Base-by-base conservation (phyloP, 2,888 invertebrate species). In the Micropterix aruncella region DNA sequence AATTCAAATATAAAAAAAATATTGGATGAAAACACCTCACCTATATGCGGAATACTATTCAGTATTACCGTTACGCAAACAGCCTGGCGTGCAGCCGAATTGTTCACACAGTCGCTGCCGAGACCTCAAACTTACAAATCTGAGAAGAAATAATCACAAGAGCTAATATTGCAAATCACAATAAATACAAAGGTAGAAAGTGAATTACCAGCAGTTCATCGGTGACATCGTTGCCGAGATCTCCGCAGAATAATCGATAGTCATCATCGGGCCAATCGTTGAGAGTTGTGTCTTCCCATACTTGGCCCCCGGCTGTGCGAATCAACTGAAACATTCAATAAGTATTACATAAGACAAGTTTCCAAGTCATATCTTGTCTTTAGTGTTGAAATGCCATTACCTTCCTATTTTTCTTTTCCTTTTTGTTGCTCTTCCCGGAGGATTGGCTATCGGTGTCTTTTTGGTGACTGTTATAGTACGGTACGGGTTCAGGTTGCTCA, bases 211-310 rank as follows among this genome's bases (percentile, higher is more conserved):
- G 70, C 47, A 95, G 78, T 61, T 99, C 99, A 58, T 99, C 99
- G 0, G 95, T 97, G 17, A 99, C 97, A 62, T 99, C 97, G 62
- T 99, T 99, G 14, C 99, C 99, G 40, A 99, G 74, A 70, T 99
- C 99, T n/a, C 99, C 99, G 60, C 96, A 96, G 65, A 99, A 99
- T 66, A 99, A 85, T 51, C 99, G 74, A 67, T 95, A 99, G 70
- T 99, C 99, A 70, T 94, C 95, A 52, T 91, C 87, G n/a, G 91
- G 85, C 99, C 97, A 99, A 58, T 99, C 99, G 15, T 82, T 67
- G 43, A 99, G 65, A 0, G 94, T 90, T 16, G 79, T 75, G 66
- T 99, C 99, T 63, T 99, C 97, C 99, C 99, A 99, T 1, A 86
- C 83, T 53, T 86, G 83, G 1, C 95, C 95, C 2, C 95, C 97